Conservation (phyloP, 2,797 vertebrate genomes). For the Muscicapa comitata region DNA sequence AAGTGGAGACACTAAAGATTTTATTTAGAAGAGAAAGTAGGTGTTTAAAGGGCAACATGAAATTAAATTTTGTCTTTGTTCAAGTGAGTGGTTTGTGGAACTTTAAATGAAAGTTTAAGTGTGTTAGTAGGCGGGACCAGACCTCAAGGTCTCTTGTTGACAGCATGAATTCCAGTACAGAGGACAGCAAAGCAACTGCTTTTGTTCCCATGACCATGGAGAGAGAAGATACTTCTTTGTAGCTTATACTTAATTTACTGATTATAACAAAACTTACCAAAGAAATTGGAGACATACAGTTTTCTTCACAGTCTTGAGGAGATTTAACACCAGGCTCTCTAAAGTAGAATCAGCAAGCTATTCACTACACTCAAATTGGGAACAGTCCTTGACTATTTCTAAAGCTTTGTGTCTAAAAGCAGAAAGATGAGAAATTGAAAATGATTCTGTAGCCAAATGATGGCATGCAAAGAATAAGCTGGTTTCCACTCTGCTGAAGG, state of each 20-base stretch:
- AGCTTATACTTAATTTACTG: background rate
- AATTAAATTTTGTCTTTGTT: background rate
- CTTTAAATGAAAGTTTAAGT: background rate
- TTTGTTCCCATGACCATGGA: background rate
- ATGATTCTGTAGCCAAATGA: background rate
- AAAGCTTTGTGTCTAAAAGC: background rate
- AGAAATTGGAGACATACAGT: background rate
- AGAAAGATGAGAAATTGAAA: background rate
- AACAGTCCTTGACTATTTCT: background rate
- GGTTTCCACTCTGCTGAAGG: background rate
- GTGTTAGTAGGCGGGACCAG: background rate
- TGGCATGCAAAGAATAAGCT: background rate
- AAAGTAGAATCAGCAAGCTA: background rate
- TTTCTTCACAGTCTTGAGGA: background rate
- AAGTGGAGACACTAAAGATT: background rate
- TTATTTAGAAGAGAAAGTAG: background rate
- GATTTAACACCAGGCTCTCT: background rate
- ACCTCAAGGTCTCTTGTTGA: background rate
- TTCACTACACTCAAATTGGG: background rate
- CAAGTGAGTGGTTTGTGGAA: background rate
- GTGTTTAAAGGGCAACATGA: background rate
- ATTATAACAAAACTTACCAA: background rate
- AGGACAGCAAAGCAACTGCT: background rate
- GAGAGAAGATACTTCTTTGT: background rate
- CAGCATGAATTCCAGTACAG: background rate